A percentile compares a stretch with the other conserved stretches of the same genome.
These are phyloP conservation scores for Torymus aiolomorphi DNA, from an alignment of 2,888 invertebrate species.

Conservation along the genomic window DNA sequence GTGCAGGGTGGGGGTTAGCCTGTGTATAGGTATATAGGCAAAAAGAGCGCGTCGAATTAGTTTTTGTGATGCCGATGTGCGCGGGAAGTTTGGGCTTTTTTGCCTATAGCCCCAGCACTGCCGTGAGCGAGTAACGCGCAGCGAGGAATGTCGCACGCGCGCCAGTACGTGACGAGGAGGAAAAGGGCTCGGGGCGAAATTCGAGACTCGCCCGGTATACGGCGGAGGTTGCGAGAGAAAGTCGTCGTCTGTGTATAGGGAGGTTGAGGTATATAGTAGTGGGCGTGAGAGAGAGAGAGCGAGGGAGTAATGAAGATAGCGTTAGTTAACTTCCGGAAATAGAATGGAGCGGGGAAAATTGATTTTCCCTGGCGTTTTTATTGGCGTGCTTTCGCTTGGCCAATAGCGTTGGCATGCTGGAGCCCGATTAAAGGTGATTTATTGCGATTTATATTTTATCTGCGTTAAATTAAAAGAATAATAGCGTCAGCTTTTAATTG, in stretches of 20 bases:
- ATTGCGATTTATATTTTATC: not conserved
- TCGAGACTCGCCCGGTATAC: slow-evolving; percentile 11
- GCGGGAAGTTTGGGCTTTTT: slow-evolving; percentile 31
- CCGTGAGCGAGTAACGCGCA: too few species aligned
- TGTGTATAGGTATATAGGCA: too few species aligned
- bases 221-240: not conserved
- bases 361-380: too few species aligned
- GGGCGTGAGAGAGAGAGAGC: not conserved
- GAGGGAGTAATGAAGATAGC: slow-evolving; percentile 33
- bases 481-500: not conserved
- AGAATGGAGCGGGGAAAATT: too few species aligned
- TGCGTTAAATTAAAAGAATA: not conserved
- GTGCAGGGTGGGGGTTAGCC: too few species aligned
- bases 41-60: slow-evolving; percentile 15
- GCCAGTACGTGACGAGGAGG: slow-evolving; percentile 27
- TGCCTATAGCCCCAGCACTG: not conserved
- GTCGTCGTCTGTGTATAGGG: too few species aligned
- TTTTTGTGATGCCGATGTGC: slow-evolving; percentile 15
- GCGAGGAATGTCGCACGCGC: slow-evolving; percentile 11
- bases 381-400: too few species aligned
- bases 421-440: too few species aligned
- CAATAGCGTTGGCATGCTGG: too few species aligned
- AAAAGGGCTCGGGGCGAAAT: slow-evolving; percentile 35
- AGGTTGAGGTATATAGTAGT: too few species aligned
- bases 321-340: not conserved